Percentiles rank a stretch among this genome's conserved stretches.
phyloP scores from a whole-genome alignment of 1,140 invertebrate species.

The Druon quercuslanigerum region DNA sequence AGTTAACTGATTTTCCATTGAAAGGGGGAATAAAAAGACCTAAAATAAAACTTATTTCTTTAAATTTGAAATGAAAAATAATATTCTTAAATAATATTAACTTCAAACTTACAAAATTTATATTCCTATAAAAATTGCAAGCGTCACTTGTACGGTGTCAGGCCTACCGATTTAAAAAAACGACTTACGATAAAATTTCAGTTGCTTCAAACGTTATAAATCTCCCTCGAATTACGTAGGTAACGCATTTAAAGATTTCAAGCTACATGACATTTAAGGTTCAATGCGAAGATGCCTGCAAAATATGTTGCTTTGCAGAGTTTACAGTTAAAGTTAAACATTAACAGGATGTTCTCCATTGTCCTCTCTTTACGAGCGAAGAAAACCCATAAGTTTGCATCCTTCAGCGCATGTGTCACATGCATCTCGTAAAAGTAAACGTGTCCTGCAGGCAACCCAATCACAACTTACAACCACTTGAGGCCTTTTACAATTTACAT shows the following conservation, averaged over 20 bases:
- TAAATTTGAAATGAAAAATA: too few species aligned
- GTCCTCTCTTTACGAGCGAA: conserved; percentile 7
- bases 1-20: too few species aligned
- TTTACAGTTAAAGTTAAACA: conserved; percentile 20
- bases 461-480: not conserved
- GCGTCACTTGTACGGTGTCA: not conserved
- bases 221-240: not conserved
- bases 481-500: conserved; percentile 13
- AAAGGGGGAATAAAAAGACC: too few species aligned
- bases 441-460: not conserved
- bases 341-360: conserved; percentile 12
- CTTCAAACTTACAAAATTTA: not conserved
- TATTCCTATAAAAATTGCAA: not conserved
- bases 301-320: conserved; percentile 20
- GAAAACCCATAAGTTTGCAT: conserved; percentile 11
- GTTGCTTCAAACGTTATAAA: not conserved
- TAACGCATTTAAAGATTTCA: not conserved
- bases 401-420: conserved; percentile 24
- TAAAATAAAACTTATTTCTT: too few species aligned
- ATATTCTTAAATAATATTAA: not conserved
- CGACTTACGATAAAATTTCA: not conserved
- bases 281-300: not conserved
- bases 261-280: conserved; percentile 5
- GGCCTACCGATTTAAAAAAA: conserved; percentile 1
- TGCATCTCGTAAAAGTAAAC: conserved; percentile 10